phyloP scores from a whole-genome alignment of 2,113 vertebrate species.

The Megaceryle maxima region DNA sequence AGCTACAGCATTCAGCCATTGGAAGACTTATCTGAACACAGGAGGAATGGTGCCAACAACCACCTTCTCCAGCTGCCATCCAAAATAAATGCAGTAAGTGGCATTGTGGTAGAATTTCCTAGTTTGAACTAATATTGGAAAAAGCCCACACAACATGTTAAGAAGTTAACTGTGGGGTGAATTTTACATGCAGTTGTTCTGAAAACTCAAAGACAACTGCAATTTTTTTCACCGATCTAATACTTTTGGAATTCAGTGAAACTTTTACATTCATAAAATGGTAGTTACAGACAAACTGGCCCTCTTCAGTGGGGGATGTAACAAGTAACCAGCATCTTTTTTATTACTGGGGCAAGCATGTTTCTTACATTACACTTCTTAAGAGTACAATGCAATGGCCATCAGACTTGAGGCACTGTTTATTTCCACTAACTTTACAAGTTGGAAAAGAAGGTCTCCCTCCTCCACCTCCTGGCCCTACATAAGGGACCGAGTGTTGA shows the following conservation, averaged over 20 bases:
- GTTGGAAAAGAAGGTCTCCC: background rate
- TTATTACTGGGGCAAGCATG: background rate
- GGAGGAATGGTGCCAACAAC: background rate
- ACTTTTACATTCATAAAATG: rapidly evolving
- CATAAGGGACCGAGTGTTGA: too few species aligned
- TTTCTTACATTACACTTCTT: background rate
- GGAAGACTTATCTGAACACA: background rate
- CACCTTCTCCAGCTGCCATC: background rate
- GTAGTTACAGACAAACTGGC: background rate
- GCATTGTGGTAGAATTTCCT: background rate
- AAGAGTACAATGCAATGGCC: background rate
- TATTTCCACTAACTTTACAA: background rate
- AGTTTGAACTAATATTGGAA: background rate
- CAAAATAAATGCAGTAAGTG: background rate
- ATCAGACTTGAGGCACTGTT: background rate
- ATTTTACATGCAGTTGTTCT: background rate
- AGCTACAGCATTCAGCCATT: background rate
- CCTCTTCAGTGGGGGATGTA: background rate
- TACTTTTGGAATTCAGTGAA: background rate
- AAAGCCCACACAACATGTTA: background rate
- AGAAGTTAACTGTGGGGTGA: background rate
- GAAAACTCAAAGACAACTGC: background rate
- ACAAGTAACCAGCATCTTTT: background rate
- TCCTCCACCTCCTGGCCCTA: too few species aligned
- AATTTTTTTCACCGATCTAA: background rate